Conservation (phyloP, 2,113 vertebrate genomes). For the Melanocharis versteri region DNA sequence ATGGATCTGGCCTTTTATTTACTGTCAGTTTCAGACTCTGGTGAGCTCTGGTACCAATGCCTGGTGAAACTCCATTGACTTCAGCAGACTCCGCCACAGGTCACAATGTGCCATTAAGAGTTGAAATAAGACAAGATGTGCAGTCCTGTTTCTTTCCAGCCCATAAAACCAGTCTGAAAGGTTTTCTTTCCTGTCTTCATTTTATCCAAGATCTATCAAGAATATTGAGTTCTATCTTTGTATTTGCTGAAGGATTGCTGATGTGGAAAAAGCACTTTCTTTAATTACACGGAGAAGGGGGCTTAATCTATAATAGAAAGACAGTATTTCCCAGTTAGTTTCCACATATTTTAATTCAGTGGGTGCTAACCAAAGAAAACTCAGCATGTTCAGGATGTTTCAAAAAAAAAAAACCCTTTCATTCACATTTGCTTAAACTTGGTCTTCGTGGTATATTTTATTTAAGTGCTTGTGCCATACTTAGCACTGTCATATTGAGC, state of each 20-base stretch:
- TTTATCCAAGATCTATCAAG: slow-evolving; percentile 25
- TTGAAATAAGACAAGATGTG: neutral
- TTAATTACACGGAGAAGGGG: neutral
- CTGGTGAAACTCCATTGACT: neutral
- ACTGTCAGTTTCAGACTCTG: neutral
- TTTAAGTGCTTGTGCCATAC: neutral
- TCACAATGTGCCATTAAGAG: neutral
- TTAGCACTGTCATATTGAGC: neutral
- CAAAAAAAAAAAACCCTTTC: neutral
- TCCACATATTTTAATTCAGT: neutral
- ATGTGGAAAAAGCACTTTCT: neutral
- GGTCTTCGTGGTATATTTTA: neutral
- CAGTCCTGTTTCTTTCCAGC: slow-evolving; percentile 1
- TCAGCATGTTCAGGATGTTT: neutral
- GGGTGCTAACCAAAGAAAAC: neutral
- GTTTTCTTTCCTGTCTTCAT: neutral
- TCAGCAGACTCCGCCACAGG: neutral
- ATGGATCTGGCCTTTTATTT: neutral
- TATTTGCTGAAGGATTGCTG: neutral
- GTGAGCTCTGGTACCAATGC: neutral
- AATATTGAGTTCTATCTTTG: slow-evolving; percentile 23
- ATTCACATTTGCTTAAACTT: neutral
- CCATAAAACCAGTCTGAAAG: slow-evolving; percentile 4
- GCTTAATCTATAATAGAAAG: neutral
- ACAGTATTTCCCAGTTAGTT: neutral